A percentile compares a stretch with the other conserved stretches of the same genome.
phyloP scores from a whole-genome alignment of 2,797 vertebrate species.

The Eleutherodactylus coqui region DNA sequence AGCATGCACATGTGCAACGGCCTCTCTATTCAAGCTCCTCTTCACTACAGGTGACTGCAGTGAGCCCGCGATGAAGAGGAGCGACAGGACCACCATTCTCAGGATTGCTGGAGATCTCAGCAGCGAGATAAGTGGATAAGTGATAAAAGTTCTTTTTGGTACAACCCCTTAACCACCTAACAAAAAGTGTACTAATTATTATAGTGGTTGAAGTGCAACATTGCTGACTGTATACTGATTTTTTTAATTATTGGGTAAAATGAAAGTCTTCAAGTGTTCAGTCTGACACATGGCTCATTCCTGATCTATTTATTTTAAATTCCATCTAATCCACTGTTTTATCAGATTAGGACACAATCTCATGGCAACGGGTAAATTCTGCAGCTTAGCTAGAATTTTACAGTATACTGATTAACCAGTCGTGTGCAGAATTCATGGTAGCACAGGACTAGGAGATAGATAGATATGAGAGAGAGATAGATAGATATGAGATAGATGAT shows the following conservation, averaged over 20 bases:
- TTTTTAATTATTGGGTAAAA: conserved; percentile 47
- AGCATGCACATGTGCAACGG: no score
- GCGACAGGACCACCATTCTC: no score
- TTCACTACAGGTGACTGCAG: no score
- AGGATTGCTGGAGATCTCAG: no score
- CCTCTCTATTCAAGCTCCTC: no score
- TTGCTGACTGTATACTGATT: neutral
- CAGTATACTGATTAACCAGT: conserved; percentile 56
- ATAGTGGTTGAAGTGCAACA: neutral
- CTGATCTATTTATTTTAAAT: conserved; percentile 62
- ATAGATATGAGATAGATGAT: no score
- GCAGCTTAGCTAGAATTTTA: conserved; percentile 56
- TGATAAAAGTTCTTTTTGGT: no score
- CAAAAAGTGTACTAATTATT: neutral
- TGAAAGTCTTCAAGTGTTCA: conserved; percentile 41
- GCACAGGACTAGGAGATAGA: neutral
- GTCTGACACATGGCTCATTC: conserved; percentile 39
- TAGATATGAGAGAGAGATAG: neutral
- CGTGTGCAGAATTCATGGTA: conserved; percentile 2
- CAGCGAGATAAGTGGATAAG: no score
- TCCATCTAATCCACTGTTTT: conserved; percentile 62
- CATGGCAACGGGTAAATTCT: conserved; percentile 51
- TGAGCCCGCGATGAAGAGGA: no score
- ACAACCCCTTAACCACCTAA: no score
- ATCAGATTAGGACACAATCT: conserved; percentile 63